These are phyloP conservation scores for Zoanthus gigantus DNA, from an alignment of 92 coral and sea anemone genomes.

Conservation along the genomic window DNA sequence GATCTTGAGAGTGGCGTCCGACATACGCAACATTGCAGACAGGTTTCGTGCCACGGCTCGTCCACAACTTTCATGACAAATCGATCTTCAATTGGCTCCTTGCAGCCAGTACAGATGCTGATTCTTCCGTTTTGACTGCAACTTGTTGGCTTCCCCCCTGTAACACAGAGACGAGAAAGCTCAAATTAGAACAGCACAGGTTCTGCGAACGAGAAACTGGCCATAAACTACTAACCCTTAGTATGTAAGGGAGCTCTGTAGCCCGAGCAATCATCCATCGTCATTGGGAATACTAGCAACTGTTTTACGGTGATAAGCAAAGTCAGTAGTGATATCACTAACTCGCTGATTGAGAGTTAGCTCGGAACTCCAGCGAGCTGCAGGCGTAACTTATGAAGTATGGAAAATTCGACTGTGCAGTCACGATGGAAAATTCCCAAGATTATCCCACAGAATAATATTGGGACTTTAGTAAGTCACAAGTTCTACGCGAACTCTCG, in stretches of 20 bases:
- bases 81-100: conserved; percentile 98
- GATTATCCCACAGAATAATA: conserved; percentile 18
- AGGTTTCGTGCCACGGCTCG: conserved; percentile 99
- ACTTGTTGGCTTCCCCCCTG: conserved; percentile 83
- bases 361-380: conserved; percentile 41
- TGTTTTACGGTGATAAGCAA: conserved; percentile 38
- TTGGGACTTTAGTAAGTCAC: conserved; percentile 35
- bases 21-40: conserved; percentile 97
- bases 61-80: conserved; percentile 99
- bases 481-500: conserved; percentile 10
- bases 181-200: conserved; percentile 29
- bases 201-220: not conserved
- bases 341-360: conserved; percentile 39
- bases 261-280: conserved; percentile 91
- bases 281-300: conserved; percentile 80
- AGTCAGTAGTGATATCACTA: conserved; percentile 37
- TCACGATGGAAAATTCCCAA: conserved; percentile 30
- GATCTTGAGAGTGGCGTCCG: conserved; percentile 90
- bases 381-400: conserved; percentile 19
- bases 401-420: not conserved
- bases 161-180: conserved; percentile 32
- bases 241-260: conserved; percentile 66
- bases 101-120: conserved; percentile 97
- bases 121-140: conserved; percentile 92
- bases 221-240: conserved; percentile 44